A percentile compares a stretch with the other conserved stretches of the same genome.
Conservation (phyloP, 2,888 invertebrate species). For the Volucella bombylans region DNA sequence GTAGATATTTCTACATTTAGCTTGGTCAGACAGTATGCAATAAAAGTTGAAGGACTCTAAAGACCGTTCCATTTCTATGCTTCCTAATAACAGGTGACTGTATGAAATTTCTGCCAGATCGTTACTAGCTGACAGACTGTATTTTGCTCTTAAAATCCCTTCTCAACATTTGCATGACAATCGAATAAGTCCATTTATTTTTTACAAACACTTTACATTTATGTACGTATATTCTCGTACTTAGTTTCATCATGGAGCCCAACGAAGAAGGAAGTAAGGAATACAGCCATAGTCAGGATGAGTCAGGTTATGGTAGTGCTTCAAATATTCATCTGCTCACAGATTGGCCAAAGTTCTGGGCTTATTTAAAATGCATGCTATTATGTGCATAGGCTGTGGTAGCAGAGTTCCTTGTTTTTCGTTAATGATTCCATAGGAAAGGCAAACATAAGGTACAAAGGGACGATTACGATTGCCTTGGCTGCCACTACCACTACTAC, state of each 20-base stretch:
- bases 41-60: conserved; percentile 22
- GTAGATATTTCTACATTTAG: conserved; percentile 38
- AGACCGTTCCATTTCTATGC: background rate
- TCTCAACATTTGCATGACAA: background rate
- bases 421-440: conserved; percentile 62
- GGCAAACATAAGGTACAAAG: conserved; percentile 61
- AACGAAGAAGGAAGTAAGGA: conserved; percentile 30
- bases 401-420: conserved; percentile 60
- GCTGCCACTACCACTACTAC: conserved; percentile 6
- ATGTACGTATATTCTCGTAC: conserved; percentile 14
- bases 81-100: no score
- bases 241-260: conserved; percentile 19
- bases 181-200: conserved; percentile 28
- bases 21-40: conserved; percentile 34
- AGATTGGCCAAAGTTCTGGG: conserved; percentile 65
- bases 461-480: conserved; percentile 57
- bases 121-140: background rate
- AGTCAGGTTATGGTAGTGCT: conserved; percentile 64
- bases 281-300: conserved; percentile 45
- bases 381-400: conserved; percentile 64
- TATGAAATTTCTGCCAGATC: no score
- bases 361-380: conserved; percentile 69
- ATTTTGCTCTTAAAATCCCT: background rate
- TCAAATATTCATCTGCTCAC: conserved; percentile 67
- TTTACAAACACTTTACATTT: conserved; percentile 22